These are phyloP conservation scores for Aquatica leii DNA, from an alignment of 2,888 invertebrate species.

Conservation along the genomic window DNA sequence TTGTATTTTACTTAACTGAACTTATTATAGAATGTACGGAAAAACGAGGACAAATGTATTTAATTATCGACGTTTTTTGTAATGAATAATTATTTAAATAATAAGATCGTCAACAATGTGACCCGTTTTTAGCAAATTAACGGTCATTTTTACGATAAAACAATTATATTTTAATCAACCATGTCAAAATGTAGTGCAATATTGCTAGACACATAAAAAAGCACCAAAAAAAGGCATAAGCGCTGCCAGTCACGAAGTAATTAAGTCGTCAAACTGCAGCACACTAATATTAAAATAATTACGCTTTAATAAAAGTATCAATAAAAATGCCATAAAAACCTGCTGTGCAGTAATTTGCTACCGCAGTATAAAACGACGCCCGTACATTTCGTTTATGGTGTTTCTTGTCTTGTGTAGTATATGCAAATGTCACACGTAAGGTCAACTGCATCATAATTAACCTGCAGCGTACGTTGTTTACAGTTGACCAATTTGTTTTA, in stretches of 20 bases:
- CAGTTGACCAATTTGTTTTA: conserved; percentile 23
- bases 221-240: conserved; percentile 18
- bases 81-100: too few species aligned
- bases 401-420: conserved; percentile 23
- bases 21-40: too few species aligned
- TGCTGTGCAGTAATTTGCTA: conserved; percentile 26
- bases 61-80: too few species aligned
- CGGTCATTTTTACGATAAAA: neutral
- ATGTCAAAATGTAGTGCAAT: neutral
- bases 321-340: conserved; percentile 29
- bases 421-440: conserved; percentile 29
- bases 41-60: too few species aligned
- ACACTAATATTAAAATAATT: conserved; percentile 30
- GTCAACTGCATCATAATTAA: conserved; percentile 27
- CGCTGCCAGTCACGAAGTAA: conserved; percentile 26
- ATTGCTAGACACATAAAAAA: neutral
- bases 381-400: conserved; percentile 22
- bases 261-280: conserved; percentile 30
- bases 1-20: too few species aligned
- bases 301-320: conserved; percentile 30
- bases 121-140: too few species aligned
- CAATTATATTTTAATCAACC: conserved; percentile 8
- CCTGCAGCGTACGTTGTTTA: conserved; percentile 24
- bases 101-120: too few species aligned
- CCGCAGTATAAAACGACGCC: conserved; percentile 18